Evolutionary conservation across 2,113 vertebrate genomes (phyloP), one percentile per base, ranked within the genome.

Genomic region (Tympanuchus pallidicinctus): DNA sequence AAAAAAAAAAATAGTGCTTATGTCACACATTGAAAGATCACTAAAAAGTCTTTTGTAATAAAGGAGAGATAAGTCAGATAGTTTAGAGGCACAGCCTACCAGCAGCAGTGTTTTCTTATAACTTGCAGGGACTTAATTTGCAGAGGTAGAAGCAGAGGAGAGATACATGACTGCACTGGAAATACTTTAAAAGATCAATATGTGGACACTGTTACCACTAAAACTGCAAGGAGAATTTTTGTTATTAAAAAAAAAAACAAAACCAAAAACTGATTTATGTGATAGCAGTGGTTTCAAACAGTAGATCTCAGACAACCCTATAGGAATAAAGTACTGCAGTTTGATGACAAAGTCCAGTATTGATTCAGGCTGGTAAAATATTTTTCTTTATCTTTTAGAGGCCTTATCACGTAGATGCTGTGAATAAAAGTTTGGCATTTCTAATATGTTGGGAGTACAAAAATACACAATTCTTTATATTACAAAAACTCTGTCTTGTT

Each of bases 331-430:
- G 70, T 45, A 14, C n/a, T 89, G 43, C 54, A 76, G 54, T 90
- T 93, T 84, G 74, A 89, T 85, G 48, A 90, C 63, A 72, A 92
- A 79, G 48, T 76, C 78, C 34, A 65, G 59, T 91, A 89, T 91
- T 76, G 92, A 95, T 93, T 90, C 71, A 79, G 42, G 32, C 84
- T 89, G 74, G 92, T 91, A 87, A 93, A 95, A 95, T 92, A 94
- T 94, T 94, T 94, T 91, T 86, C 72, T 94, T 90, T 57, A 75
- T 92, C 77, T 94, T 90, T 92, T 59, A 84, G 66, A 61, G 78
- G 30, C 71, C 71, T 56, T 54, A 12, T 67, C 71, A 11, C 28
- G 30, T 14, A 48, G 28, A 43, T 57, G 28, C 8, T 42, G 14
- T 52, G 24, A 67, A 60, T 82, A 56, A 57, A 86, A 88, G 27